These are phyloP conservation scores for Zonitis immaculata DNA, from an alignment of 2,888 invertebrate genomes.

Conservation along the genomic window DNA sequence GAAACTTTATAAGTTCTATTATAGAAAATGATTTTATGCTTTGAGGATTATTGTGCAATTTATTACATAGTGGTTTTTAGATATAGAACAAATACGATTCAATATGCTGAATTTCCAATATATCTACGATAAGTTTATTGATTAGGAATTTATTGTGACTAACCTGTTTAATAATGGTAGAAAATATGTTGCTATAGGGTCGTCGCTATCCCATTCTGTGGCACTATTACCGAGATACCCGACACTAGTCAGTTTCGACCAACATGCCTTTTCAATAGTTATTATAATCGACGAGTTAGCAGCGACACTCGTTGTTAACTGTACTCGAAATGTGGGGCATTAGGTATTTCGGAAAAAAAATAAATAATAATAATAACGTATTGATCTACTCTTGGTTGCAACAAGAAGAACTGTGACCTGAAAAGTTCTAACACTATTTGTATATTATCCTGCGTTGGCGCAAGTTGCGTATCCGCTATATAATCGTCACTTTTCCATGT, in stretches of 20 bases:
- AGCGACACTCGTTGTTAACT: slow-evolving; percentile 22
- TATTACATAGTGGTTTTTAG: too few species aligned
- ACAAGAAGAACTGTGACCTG: slow-evolving; percentile 30
- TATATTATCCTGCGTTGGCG: slow-evolving; percentile 25
- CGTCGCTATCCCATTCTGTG: slow-evolving; percentile 30
- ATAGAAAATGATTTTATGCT: neutral
- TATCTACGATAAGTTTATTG: neutral
- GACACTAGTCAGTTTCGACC: slow-evolving; percentile 21
- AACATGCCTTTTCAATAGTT: slow-evolving; percentile 13
- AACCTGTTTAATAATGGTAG: slow-evolving; percentile 22
- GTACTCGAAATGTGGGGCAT: slow-evolving; percentile 42
- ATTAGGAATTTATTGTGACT: slow-evolving; percentile 6
- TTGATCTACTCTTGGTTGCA: slow-evolving; percentile 36
- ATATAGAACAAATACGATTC: too few species aligned
- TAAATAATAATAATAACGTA: slow-evolving; percentile 36
- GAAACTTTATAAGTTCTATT: neutral
- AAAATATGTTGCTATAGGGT: slow-evolving; percentile 16
- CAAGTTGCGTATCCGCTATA: slow-evolving; percentile 23
- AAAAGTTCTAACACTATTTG: slow-evolving; percentile 29
- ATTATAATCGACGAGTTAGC: slow-evolving; percentile 18
- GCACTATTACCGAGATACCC: slow-evolving; percentile 14
- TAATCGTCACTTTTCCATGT: slow-evolving; percentile 9
- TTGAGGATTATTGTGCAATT: too few species aligned
- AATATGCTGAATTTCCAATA: too few species aligned
- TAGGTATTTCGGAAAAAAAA: slow-evolving; percentile 41